Evolutionary conservation across 2,888 invertebrate species (phyloP).

Genomic region (Cotesia congregata): DNA sequence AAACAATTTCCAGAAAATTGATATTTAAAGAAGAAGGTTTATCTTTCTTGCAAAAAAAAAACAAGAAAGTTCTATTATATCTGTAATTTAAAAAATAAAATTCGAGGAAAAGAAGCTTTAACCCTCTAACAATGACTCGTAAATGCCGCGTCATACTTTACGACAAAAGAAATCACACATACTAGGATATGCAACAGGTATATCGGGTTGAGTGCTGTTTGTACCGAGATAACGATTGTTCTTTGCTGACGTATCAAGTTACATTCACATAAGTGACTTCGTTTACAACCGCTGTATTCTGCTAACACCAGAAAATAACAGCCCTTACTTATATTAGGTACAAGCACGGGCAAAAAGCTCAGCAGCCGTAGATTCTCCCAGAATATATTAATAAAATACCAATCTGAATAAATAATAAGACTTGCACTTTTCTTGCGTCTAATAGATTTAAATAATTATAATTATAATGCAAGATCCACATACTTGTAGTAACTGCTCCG

Average conservation of each 20-base stretch:
- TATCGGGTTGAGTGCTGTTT: conserved; percentile 48
- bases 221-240: conserved; percentile 56
- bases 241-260: conserved; percentile 60
- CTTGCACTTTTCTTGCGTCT: not conserved
- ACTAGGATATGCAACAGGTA: conserved; percentile 59
- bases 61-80: not conserved
- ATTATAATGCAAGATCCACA: conserved; percentile 53
- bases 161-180: conserved; percentile 23
- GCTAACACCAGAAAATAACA: not conserved
- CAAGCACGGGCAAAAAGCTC: not conserved
- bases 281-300: conserved; percentile 41
- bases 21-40: too few relatives aligned
- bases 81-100: conserved; percentile 4
- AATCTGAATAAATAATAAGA: not conserved
- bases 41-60: too few relatives aligned
- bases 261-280: conserved; percentile 58
- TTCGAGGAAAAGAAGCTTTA: not conserved
- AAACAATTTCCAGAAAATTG: too few relatives aligned
- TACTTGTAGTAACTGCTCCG: conserved; percentile 53
- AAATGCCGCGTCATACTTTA: conserved; percentile 39
- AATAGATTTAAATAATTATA: conserved; percentile 30
- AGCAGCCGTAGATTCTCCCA: not conserved
- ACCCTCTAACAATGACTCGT: conserved; percentile 4
- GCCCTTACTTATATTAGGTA: not conserved
- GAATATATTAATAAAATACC: not conserved